phyloP scores from a whole-genome alignment of 2,113 vertebrate species.

The Laticauda colubrina region DNA sequence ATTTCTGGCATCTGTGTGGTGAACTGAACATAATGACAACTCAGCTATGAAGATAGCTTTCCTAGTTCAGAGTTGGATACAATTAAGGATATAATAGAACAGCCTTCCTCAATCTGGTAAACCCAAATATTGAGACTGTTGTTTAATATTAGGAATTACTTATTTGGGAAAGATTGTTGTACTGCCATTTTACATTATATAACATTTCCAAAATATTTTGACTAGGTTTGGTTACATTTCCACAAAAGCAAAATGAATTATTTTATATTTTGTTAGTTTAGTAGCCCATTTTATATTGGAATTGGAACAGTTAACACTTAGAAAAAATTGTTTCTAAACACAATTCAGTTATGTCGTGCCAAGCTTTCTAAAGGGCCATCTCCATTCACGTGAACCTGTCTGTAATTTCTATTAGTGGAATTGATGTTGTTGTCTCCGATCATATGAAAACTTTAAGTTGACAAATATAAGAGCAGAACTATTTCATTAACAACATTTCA shows the following conservation, averaged over 20 bases:
- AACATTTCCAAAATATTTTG: neutral
- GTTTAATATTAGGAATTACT: neutral
- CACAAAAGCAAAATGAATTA: neutral
- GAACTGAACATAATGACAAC: neutral
- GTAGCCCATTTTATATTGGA: neutral
- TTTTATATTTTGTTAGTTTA: neutral
- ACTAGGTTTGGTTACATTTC: neutral
- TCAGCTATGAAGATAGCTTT: no score
- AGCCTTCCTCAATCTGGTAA: neutral
- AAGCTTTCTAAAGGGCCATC: neutral
- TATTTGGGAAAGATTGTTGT: neutral
- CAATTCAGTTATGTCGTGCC: neutral
- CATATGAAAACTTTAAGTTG: neutral
- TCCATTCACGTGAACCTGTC: neutral
- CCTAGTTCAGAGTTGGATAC: neutral
- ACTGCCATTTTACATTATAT: neutral
- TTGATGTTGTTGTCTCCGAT: neutral
- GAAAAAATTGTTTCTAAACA: neutral
- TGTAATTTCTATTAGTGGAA: neutral
- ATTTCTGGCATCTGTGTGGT: conserved; percentile 17
- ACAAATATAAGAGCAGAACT: neutral
- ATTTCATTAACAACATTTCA: neutral
- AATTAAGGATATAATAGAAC: neutral
- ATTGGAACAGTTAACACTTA: neutral
- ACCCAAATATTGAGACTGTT: neutral